Percentiles rank a stretch among this genome's conserved stretches.
These are phyloP conservation scores for Trichosurus vulpecula DNA, from an alignment of 2,797 vertebrate genomes.

Conservation along the genomic window DNA sequence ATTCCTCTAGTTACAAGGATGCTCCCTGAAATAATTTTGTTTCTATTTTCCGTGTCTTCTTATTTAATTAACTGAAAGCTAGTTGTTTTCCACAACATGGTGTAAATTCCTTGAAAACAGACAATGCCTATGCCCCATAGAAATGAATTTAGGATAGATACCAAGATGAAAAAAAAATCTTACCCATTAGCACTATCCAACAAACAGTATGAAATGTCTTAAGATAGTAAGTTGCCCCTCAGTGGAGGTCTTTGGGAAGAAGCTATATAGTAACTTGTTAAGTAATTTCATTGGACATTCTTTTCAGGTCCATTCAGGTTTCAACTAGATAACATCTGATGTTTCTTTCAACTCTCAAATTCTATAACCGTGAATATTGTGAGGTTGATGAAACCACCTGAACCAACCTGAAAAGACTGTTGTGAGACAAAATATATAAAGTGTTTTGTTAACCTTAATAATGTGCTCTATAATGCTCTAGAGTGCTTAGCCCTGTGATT, in stretches of 20 bases:
- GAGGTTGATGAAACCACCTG: neutral
- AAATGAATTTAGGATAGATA: neutral
- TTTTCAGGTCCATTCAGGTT: neutral
- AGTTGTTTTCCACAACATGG: too few relatives aligned
- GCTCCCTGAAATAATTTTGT: too few relatives aligned
- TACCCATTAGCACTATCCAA: neutral
- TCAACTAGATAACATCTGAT: neutral
- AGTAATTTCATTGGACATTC: neutral
- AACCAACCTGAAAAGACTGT: neutral
- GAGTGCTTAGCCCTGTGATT: too few relatives aligned
- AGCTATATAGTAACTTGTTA: neutral
- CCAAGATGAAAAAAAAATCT: neutral
- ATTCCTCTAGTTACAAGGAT: neutral
- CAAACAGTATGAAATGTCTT: neutral
- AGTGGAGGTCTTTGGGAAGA: neutral
- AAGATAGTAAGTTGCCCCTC: neutral
- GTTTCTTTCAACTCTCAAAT: neutral
- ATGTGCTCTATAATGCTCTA: too few relatives aligned
- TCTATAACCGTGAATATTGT: neutral
- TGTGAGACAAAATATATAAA: neutral
- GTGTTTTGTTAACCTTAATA: too few relatives aligned
- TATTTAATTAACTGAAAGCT: too few relatives aligned
- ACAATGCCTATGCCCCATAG: neutral
- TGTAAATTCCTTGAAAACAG: neutral
- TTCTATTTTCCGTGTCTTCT: too few relatives aligned